A percentile compares a stretch with the other conserved stretches of the same genome.
phyloP scores from a whole-genome alignment of 2,797 vertebrate species.

The Meda fulgida region DNA sequence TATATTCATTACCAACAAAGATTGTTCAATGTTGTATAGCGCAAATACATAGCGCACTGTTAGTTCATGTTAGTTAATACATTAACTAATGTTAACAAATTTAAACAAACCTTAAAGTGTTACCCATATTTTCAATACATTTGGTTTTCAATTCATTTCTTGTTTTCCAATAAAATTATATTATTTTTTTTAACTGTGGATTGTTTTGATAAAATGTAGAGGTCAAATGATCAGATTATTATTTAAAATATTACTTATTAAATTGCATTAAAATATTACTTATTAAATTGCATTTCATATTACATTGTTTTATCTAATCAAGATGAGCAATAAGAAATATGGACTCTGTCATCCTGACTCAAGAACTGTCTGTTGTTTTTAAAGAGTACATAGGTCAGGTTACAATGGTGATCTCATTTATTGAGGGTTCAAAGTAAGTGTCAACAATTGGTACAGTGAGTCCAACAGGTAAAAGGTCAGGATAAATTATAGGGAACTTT shows the following conservation, averaged over 20 bases:
- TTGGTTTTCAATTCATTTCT: too few species aligned
- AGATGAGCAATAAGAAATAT: constrained; percentile 4
- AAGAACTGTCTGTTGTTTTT: constrained; percentile 44
- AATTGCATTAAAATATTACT: neutral
- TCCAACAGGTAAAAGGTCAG: constrained; percentile 34
- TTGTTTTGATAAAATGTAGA: neutral
- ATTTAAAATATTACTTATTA: constrained; percentile 4
- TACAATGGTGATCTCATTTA: constrained; percentile 30
- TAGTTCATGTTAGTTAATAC: too few species aligned
- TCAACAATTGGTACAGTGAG: constrained; percentile 5
- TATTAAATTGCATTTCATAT: neutral
- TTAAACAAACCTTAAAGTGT: too few species aligned
- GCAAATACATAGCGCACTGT: too few species aligned
- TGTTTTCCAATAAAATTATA: neutral
- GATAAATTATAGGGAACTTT: neutral
- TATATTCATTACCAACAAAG: too few species aligned
- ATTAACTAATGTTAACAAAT: too few species aligned
- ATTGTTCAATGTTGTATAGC: too few species aligned
- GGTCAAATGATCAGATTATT: neutral
- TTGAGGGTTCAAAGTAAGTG: constrained; percentile 47
- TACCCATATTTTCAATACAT: too few species aligned
- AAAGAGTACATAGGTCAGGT: constrained; percentile 16
- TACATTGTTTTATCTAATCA: constrained; percentile 25
- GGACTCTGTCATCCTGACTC: constrained; percentile 38
- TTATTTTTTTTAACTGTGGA: too few species aligned